Conservation (phyloP, 2,113 vertebrate genomes). For the Amblyopsis rosae region DNA sequence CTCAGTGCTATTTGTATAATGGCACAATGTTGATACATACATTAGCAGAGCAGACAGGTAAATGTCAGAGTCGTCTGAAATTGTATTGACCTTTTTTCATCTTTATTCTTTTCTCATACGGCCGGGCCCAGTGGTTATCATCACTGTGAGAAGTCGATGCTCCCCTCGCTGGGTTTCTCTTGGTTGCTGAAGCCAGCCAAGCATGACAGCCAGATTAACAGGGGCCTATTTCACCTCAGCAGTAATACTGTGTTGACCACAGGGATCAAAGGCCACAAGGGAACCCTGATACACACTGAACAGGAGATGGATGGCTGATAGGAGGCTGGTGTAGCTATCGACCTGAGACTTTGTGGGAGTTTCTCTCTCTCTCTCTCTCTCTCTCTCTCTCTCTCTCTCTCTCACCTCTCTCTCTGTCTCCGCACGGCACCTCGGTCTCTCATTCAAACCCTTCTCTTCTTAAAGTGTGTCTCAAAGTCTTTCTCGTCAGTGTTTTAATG, state of each 20-base stretch:
- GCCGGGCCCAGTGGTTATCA: neutral
- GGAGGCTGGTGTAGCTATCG: conserved; percentile 22
- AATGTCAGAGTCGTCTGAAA: conserved; percentile 6
- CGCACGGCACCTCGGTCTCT: conserved; percentile 6
- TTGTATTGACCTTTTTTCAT: neutral
- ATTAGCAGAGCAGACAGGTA: conserved; percentile 2
- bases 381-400: conserved; percentile 5
- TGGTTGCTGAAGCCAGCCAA: conserved; percentile 28
- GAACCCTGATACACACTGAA: conserved; percentile 5
- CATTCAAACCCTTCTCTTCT: conserved; percentile 32
- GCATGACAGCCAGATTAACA: conserved; percentile 59
- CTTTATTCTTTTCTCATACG: neutral
- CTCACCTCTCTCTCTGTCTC: conserved; percentile 3
- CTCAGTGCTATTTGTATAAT: neutral
- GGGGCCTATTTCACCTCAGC: conserved; percentile 46
- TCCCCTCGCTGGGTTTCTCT: conserved; percentile 39
- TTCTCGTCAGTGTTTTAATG: conserved; percentile 25
- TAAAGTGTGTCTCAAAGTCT: neutral
- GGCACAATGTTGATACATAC: neutral
- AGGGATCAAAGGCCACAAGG: conserved; percentile 55
- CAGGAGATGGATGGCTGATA: conserved; percentile 26
- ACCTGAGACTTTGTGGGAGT: conserved; percentile 36
- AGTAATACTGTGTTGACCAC: conserved; percentile 54
- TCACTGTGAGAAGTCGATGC: conserved; percentile 22
- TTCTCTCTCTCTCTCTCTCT: conserved; percentile 2